phyloP scores from a whole-genome alignment of 2,888 invertebrate genomes.

The Nomada lathburiana region DNA sequence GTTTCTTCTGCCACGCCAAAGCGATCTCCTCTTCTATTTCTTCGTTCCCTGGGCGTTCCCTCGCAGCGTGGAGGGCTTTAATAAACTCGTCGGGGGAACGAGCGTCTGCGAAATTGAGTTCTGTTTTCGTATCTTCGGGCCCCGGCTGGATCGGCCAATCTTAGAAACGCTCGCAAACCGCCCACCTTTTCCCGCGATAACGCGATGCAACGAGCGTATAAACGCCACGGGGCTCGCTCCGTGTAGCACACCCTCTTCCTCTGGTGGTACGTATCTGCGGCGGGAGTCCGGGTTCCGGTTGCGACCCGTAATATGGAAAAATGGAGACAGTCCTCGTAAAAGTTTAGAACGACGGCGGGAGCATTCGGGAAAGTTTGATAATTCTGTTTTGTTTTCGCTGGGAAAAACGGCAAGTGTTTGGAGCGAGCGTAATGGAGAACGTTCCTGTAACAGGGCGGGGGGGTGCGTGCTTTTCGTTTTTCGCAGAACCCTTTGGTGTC shows the following conservation, averaged over 20 bases:
- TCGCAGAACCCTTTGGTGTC: background rate
- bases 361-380: conserved; percentile 18
- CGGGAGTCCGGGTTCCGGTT: conserved; percentile 4
- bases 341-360: conserved; percentile 5
- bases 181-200: conserved; percentile 38
- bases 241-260: background rate
- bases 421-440: background rate
- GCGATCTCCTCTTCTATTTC: background rate
- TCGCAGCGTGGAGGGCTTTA: conserved; percentile 12
- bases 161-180: conserved; percentile 32
- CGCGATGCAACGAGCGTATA: background rate
- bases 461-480: background rate
- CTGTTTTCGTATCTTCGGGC: conserved; percentile 37
- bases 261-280: background rate
- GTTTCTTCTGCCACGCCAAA: background rate
- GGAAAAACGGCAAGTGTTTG: background rate
- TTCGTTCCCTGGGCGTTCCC: background rate
- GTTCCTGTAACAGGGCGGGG: background rate
- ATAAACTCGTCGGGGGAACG: conserved; percentile 51
- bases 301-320: conserved; percentile 38
- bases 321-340: conserved; percentile 30
- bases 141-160: conserved; percentile 27
- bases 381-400: background rate
- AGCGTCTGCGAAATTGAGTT: conserved; percentile 24
- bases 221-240: conserved; percentile 5